Base-by-base conservation (phyloP, 1,140 invertebrate genomes). In the Drosophila nikananu region DNA sequence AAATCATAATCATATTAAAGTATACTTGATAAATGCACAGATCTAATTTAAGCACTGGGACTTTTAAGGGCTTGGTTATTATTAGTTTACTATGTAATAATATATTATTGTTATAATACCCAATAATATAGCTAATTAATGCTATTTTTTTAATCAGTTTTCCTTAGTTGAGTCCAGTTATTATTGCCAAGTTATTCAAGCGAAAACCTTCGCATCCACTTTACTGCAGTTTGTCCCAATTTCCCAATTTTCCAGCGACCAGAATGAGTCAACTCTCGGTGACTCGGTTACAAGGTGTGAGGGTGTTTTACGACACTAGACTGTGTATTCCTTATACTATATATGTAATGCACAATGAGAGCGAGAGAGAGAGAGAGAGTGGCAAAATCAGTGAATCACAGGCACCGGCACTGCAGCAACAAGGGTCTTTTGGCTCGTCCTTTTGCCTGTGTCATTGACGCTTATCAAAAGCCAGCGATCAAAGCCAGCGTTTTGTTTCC, bases 381-480 rank as follows among this genome's bases (percentile, higher is more conserved):
- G 62, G 35, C 64, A 6, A 67, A 48, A 64, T 64, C 64, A 55
- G 52, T 67, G 64, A 67, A 64, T 67, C 41, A 62, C 58, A 37
- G 64, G 30, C 58, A 46, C 10, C 8, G 21, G 58, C 64, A 65
- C 23, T 48, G 59, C 64, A 62, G 63, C 63, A 61, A 25, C 57
- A 30, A 65, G 57, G 57, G 62, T 64, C 25, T 37, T 71, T 55
- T 67, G 15, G 23, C 64, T 42, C 46, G 17, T 32, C 62, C 23
- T 42, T 57, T 42, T 15, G 59, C 39, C 51, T 48, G 52, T 75
- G 73, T 54, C 74, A 67, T 75, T 67, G 75, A 66, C 72, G 52
- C 73, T 76, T 76, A 76, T 76, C 73, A 76, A 76, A 76, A 76
- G 60, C 51, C 71, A 76, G 37, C 73, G 42, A 76, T 76, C 73